A percentile compares a stretch with the other conserved stretches of the same genome.
Evolutionary conservation across 2,113 vertebrate genomes (phyloP).

Genomic region (Xenopus borealis): DNA sequence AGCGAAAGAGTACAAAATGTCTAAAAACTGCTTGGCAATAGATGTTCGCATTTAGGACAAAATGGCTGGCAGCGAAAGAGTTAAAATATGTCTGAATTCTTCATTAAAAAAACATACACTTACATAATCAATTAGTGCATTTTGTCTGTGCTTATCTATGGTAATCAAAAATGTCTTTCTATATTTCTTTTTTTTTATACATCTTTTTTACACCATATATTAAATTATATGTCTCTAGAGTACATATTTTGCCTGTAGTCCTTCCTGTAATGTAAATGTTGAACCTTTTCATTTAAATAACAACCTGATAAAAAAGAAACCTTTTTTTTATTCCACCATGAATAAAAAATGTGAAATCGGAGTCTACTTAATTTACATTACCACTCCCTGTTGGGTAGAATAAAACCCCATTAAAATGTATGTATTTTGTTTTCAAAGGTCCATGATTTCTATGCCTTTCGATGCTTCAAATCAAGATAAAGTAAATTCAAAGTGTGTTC

Average conservation of each 20-base stretch:
- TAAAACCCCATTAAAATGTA: slow-evolving; percentile 66
- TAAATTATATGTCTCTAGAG: slow-evolving; percentile 58
- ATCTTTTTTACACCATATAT: slow-evolving; percentile 24
- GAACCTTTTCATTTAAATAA: slow-evolving; percentile 93
- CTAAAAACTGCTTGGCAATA: no score
- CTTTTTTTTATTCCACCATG: slow-evolving; percentile 66
- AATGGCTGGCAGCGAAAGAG: no score
- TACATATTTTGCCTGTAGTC: slow-evolving; percentile 69
- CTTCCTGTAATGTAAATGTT: slow-evolving; percentile 97
- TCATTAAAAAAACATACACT: no score
- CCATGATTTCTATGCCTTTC: slow-evolving; percentile 30
- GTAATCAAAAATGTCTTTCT: neutral
- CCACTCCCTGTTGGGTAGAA: slow-evolving; percentile 46
- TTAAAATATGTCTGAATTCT: no score
- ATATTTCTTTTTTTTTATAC: neutral
- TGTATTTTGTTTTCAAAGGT: slow-evolving; percentile 53
- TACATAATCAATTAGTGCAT: no score
- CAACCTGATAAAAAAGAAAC: slow-evolving; percentile 86
- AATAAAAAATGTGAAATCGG: slow-evolving; percentile 65
- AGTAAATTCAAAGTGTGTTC: slow-evolving; percentile 70
- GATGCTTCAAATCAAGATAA: slow-evolving; percentile 56
- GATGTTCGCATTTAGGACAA: no score
- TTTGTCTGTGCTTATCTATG: slow-evolving; percentile 15
- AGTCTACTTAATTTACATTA: slow-evolving; percentile 48
- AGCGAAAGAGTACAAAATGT: no score